Percentiles rank a stretch among this genome's conserved stretches.
These are phyloP conservation scores for Cyclina sinensis DNA, from an alignment of 1,140 invertebrate genomes.

Conservation along the genomic window DNA sequence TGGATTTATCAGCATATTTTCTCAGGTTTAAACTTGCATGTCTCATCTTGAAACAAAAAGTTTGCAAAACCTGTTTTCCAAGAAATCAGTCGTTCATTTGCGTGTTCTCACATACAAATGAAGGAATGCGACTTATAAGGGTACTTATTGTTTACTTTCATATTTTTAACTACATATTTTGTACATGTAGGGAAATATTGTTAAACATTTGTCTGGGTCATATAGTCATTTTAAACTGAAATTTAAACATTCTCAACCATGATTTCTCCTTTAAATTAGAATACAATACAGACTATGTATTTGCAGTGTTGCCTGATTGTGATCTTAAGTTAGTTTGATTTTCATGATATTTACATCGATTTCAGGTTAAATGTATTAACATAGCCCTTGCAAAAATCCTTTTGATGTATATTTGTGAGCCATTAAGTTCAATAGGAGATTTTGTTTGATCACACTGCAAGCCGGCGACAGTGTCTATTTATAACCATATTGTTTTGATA, in stretches of 20 bases:
- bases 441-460: conserved; percentile 11
- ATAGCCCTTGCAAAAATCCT: not conserved
- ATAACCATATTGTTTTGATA: not conserved
- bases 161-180: too few relatives aligned
- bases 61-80: not conserved
- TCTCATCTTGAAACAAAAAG: not conserved
- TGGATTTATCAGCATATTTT: not conserved
- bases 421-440: not conserved
- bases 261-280: too few relatives aligned
- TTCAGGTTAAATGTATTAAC: not conserved
- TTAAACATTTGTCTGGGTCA: too few relatives aligned
- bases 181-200: too few relatives aligned
- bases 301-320: too few relatives aligned
- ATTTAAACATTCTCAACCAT: too few relatives aligned
- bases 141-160: too few relatives aligned
- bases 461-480: not conserved
- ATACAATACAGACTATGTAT: too few relatives aligned
- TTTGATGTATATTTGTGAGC: conserved; percentile 9
- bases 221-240: too few relatives aligned
- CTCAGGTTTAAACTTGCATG: conserved; percentile 24
- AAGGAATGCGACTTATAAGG: too few relatives aligned
- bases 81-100: not conserved
- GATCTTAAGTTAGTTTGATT: not conserved
- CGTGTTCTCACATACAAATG: not conserved
- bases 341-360: not conserved